These are phyloP conservation scores for Odobenus rosmarus DNA, from an alignment of 2,113 vertebrate species.

Conservation along the genomic window DNA sequence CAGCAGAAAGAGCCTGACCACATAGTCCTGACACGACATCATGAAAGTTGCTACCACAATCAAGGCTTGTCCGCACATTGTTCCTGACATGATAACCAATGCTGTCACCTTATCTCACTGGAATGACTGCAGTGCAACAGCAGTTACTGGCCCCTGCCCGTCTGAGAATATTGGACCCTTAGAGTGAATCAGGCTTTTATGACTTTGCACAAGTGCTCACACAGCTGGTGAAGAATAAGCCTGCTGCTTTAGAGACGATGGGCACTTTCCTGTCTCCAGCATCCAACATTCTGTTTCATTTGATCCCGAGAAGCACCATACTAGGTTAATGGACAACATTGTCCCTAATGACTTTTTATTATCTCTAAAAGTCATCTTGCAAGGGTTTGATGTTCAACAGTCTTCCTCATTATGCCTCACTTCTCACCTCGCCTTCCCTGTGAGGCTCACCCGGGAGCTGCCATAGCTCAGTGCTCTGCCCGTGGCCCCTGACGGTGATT, in stretches of 20 bases:
- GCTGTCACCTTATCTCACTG: constrained; percentile 35
- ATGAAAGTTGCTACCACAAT: neutral
- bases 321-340: neutral
- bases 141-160: neutral
- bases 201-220: neutral
- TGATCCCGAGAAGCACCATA: neutral
- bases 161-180: neutral
- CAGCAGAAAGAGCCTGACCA: constrained; percentile 49
- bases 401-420: neutral
- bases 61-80: neutral
- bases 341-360: neutral
- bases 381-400: neutral
- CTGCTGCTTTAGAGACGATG: neutral
- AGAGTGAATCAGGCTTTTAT: neutral
- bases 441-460: fast-evolving
- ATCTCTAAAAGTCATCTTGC: neutral
- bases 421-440: fast-evolving
- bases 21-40: neutral
- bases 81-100: neutral
- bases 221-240: neutral
- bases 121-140: neutral
- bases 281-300: neutral
- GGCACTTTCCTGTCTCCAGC: neutral
- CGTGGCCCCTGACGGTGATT: fast-evolving
- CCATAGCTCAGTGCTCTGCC: neutral